A percentile compares a stretch with the other conserved stretches of the same genome.
These are phyloP conservation scores for Hormiphora californensis DNA, from an alignment of 37 sponge, comb jelly and placozoan species.

Conservation along the genomic window DNA sequence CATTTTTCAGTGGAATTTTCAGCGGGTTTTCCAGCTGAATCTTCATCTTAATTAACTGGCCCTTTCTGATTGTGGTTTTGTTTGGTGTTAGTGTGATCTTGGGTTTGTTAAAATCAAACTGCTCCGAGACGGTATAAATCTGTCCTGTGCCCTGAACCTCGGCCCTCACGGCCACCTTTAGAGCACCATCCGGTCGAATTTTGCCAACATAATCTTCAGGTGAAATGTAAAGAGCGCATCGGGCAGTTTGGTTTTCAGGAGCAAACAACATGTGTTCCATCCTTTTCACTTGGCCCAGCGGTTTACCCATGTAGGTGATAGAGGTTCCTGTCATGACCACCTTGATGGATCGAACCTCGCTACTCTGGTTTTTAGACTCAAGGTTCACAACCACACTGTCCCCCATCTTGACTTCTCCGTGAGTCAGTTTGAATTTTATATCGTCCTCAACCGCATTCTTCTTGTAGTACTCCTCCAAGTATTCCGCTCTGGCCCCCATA, in stretches of 20 bases:
- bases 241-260: background rate
- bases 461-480: background rate
- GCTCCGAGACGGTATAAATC: background rate
- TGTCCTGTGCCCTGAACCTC: background rate
- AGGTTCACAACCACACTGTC: background rate
- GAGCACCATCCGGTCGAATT: background rate
- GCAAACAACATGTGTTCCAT: background rate
- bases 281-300: background rate
- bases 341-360: background rate
- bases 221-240: background rate
- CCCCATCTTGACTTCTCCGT: slow-evolving; percentile 1
- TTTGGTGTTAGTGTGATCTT: background rate
- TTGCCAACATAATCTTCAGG: background rate
- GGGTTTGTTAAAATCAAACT: slow-evolving; percentile 1
- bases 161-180: slow-evolving; percentile 9
- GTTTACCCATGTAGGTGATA: background rate
- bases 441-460: background rate
- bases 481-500: background rate
- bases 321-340: background rate
- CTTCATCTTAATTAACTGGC: background rate
- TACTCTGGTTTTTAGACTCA: background rate
- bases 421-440: background rate
- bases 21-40: slow-evolving; percentile 3
- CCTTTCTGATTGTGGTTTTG: background rate
- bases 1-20: background rate